Base-by-base conservation (phyloP, 2,888 invertebrate genomes). In the Calameuta pallipes region DNA sequence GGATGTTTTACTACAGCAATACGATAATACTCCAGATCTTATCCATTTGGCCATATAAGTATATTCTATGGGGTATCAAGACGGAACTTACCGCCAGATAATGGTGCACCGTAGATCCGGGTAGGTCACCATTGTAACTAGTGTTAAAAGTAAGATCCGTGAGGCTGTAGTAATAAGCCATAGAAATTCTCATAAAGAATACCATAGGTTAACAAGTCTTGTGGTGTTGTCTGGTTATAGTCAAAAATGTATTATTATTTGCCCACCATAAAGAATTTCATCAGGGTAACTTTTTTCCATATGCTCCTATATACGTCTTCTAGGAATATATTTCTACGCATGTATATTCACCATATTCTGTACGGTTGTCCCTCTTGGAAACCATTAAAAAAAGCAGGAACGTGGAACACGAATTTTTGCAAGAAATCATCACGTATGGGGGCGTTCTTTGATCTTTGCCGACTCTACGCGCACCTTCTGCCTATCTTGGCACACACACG, bases 401-500 rank as follows among this genome's bases (percentile, higher is more conserved):
- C 56, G 56, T 56, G 56, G 56, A 56, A 56, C 56, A 56, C 56
- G 75, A 82, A 84, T 85, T 82, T 85, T 81, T 81, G 79, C 80
- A 80, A 79, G 71, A 77, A 81, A 73, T 79, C 78, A 76, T 79
- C 56, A 23, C 56, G 82, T 78, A 83, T 85, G 82, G 82, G 82
- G 82, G 83, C 81, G 82, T 82, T 81, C 77, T 86, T 86, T 86
- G 86, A 86, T 86, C 79, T 78, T 82, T 70, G 79, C 84, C 86
- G 86, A 77, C 76, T 12, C 77, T 41, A 70, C 81, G 75, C 76
- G 77, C 74, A 73, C 74, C 75, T 78, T 71, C 71, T 71, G 33
- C n/a, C 71, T 31, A 31, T 71, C 71, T 71, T 56, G 23, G 56
- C 56, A 56, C 56, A 56, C 56, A 56, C 56, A 56, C 56, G 56